phyloP scores from a whole-genome alignment of 2,113 vertebrate genomes.

The Muscicapa adusta region DNA sequence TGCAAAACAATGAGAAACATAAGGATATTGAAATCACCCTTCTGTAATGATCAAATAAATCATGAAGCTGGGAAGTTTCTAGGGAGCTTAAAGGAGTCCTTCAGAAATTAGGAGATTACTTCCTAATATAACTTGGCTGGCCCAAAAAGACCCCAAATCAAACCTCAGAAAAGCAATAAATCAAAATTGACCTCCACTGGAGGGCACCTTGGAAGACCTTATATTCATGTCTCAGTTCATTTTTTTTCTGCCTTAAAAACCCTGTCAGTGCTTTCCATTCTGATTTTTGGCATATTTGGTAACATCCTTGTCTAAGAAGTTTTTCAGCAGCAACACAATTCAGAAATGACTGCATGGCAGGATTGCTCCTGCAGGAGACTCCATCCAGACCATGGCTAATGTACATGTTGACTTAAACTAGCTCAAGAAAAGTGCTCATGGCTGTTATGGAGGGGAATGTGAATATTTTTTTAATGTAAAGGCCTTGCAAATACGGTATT shows the following conservation, averaged over 20 bases:
- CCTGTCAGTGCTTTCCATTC: neutral
- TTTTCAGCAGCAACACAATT: neutral
- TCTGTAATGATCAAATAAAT: neutral
- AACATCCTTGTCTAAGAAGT: neutral
- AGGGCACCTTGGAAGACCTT: neutral
- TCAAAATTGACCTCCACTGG: neutral
- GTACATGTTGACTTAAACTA: no score
- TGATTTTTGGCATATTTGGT: neutral
- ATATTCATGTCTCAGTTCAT: neutral
- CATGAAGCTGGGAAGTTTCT: neutral
- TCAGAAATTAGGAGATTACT: neutral
- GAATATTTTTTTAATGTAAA: neutral
- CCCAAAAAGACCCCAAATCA: neutral
- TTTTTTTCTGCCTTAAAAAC: neutral
- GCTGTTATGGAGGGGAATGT: neutral
- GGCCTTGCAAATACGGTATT: neutral
- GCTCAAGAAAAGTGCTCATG: neutral
- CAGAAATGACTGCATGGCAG: neutral
- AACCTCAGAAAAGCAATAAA: neutral
- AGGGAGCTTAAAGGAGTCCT: neutral
- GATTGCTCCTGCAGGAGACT: neutral
- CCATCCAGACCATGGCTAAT: neutral
- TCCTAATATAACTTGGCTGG: neutral
- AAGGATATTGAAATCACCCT: neutral
- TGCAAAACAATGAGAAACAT: neutral